Evolutionary conservation across 1,140 invertebrate genomes (phyloP).

Genomic region (Drosophila simulans): DNA sequence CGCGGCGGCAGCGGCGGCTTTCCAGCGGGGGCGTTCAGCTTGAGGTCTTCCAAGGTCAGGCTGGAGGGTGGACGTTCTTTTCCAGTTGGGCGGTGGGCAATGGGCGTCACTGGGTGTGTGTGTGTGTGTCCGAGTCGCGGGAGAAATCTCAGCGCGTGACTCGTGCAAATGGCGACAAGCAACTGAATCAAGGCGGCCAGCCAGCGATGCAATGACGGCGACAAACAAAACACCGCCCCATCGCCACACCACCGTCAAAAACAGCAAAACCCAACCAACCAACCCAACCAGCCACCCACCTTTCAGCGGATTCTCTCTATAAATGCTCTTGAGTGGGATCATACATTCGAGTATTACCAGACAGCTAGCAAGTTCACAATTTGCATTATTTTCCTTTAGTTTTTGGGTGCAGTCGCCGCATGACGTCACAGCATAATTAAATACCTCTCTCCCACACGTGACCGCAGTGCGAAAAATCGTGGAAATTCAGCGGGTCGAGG

Average conservation of each 20-base stretch:
- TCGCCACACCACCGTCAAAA: conserved; percentile 18
- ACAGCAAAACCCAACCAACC: not conserved
- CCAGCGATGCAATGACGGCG: conserved; percentile 37
- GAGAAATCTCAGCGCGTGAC: conserved; percentile 42
- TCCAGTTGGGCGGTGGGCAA: not conserved
- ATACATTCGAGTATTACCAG: not conserved
- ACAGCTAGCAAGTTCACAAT: conserved; percentile 1
- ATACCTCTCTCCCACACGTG: conserved; percentile 19
- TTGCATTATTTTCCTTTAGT: conserved; percentile 5
- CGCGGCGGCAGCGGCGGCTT: conserved; percentile 76
- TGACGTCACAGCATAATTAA: conserved; percentile 23
- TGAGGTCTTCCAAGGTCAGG: conserved; percentile 61
- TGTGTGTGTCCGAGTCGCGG: not conserved
- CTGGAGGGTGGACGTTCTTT: not conserved
- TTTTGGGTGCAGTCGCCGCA: conserved; percentile 40
- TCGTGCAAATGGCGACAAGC: conserved; percentile 46
- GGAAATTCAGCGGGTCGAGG: not conserved
- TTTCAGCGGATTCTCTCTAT: conserved; percentile 16
- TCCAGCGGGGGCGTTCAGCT: conserved; percentile 72
- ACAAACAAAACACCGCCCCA: conserved; percentile 40
- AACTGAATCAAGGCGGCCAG: conserved; percentile 51
- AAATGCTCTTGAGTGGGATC: conserved; percentile 36
- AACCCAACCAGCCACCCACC: conserved; percentile 18
- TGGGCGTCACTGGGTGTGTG: not conserved
- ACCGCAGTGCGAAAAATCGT: conserved; percentile 13